Evolutionary conservation across 2,113 vertebrate genomes (phyloP), one percentile per base, ranked within the genome.

Genomic region (Phocoena phocoena): DNA sequence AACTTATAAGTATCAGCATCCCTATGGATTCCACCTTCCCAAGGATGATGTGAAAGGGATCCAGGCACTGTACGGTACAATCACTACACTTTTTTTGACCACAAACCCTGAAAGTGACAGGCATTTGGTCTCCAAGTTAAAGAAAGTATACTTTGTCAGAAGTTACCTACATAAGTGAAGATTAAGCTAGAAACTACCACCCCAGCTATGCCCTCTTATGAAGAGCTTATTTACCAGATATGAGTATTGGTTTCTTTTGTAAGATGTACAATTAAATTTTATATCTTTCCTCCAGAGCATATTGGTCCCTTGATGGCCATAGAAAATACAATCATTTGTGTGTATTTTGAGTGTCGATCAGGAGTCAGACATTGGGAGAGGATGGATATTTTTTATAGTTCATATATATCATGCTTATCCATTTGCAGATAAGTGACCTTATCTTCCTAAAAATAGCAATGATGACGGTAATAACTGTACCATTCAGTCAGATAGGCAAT

Each of bases 31-130:
- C 94, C 98, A 38, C 21, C 98, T 99, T 6, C 98, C 99, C 53
- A 98, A 97, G 90, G 99, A 99, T 0, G 98, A 99, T 11, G 95
- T 98, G 53, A 98, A 98, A 73, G 98, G 98, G 11, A 99, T 99
- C 80, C 99, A 99, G 97, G 96, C 98, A 7, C 74, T 99, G 18
- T 98, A 98, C 0, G 97, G 94, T 99, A 99, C 1, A 94, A 81
- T 93, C 41, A 0, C 13, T 67, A 36, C 47, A 15, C 1, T 62
- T 74, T 53, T 53, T 93, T 74, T 89, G 36, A 84, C 18, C 18
- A 12, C 25, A 84, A 28, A 73, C 38, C 10, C 63, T 9, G 15
- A 93, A 47, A 83, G 28, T 77, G 41, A 50, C 87, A 93, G n/a
- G 1, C 47, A n/a, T 33, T 41, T 11, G 18, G 0, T 94, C 83